Percentiles rank a stretch among this genome's conserved stretches.
Conservation (phyloP, 2,888 invertebrate genomes). For the Diarsia mendica region DNA sequence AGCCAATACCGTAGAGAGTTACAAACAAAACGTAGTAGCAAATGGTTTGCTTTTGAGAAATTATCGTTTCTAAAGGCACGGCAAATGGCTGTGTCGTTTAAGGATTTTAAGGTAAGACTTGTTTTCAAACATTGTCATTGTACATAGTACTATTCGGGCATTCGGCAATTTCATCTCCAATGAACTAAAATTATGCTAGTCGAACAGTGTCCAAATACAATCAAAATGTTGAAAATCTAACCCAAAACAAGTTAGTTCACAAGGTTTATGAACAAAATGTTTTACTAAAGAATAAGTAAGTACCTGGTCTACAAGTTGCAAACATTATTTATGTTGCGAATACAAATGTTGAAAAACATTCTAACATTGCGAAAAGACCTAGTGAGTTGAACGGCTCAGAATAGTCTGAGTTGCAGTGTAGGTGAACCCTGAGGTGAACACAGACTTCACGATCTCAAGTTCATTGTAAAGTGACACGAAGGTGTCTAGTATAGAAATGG, state of each 20-base stretch:
- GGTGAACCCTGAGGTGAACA: no score
- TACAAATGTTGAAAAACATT: constrained; percentile 41
- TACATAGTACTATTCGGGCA: no score
- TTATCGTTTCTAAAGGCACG: constrained; percentile 34
- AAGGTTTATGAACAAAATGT: not conserved
- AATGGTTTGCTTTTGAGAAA: constrained; percentile 43
- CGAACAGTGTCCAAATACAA: not conserved
- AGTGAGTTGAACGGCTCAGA: no score
- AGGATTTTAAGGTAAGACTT: constrained; percentile 26
- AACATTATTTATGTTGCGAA: constrained; percentile 33
- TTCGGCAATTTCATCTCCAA: not conserved
- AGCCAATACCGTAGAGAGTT: constrained; percentile 38
- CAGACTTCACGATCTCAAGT: no score
- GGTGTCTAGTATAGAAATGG: no score
- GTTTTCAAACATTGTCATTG: constrained; percentile 2
- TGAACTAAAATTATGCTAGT: not conserved
- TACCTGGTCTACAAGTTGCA: constrained; percentile 4
- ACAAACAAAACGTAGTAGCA: constrained; percentile 29
- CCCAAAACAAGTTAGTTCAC: not conserved
- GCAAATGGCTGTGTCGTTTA: not conserved
- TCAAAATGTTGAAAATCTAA: not conserved
- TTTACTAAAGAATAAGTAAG: no score
- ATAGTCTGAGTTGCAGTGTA: no score
- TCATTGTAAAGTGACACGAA: no score
- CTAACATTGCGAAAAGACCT: not conserved